phyloP scores from a whole-genome alignment of 2,113 vertebrate species.

The Gambusia holbrooki region DNA sequence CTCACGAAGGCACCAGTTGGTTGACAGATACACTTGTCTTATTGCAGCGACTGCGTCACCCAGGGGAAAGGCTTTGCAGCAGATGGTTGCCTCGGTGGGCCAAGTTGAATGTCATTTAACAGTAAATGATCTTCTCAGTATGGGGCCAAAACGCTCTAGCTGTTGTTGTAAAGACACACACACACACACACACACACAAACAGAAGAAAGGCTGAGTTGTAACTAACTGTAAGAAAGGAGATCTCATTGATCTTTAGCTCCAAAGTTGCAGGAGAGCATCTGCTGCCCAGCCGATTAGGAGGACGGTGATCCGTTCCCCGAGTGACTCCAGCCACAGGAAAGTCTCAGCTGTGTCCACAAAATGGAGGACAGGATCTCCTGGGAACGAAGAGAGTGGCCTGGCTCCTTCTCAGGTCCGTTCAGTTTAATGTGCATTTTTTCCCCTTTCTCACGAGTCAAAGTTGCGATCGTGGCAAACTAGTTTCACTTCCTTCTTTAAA shows the following conservation, averaged over 20 bases:
- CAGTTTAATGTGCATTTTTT: background rate
- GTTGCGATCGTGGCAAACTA: background rate
- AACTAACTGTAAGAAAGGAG: conserved; percentile 22
- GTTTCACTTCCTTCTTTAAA: background rate
- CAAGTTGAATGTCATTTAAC: conserved; percentile 52
- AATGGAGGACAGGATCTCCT: conserved; percentile 23
- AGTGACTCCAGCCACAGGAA: conserved; percentile 15
- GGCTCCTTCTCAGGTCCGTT: conserved; percentile 6
- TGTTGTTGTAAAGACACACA: conserved; percentile 22
- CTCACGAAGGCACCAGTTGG: conserved; percentile 23
- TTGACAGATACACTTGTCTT: conserved; percentile 34
- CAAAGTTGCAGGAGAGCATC: conserved; percentile 23
- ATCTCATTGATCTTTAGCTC: conserved; percentile 36
- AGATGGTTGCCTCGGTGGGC: conserved; percentile 56
- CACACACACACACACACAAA: no score
- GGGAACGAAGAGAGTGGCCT: conserved; percentile 12
- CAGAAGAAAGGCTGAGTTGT: conserved; percentile 20
- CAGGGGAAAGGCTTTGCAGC: conserved; percentile 52
- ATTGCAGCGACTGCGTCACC: conserved; percentile 26
- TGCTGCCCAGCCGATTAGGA: conserved; percentile 41
- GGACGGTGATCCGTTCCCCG: conserved; percentile 38
- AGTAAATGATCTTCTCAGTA: conserved; percentile 57
- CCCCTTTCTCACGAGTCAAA: background rate
- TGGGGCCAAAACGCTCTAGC: conserved; percentile 27
- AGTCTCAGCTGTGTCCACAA: conserved; percentile 55